Base-by-base conservation (phyloP, 2,888 invertebrate genomes). In the Autographa gamma region DNA sequence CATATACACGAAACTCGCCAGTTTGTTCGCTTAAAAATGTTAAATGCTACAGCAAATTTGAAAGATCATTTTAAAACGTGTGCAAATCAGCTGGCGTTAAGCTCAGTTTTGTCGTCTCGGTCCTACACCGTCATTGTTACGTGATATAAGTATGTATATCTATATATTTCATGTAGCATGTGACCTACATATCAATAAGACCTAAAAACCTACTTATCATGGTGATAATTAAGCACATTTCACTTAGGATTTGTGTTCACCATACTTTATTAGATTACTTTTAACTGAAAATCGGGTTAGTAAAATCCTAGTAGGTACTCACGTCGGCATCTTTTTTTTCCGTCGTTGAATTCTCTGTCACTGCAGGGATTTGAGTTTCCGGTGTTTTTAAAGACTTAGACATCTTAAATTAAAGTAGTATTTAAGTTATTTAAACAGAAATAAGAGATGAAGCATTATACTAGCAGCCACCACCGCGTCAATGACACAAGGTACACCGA, bases 301-400 rank as follows among this genome's bases (percentile, higher is more conserved):
- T 18, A 60, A 60, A 76, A 67, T 67, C 14, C 16, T 13, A 71
- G 41, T 60, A 59, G 60, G 59, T 90, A 95, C 95, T 95, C 82
- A 95, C 95, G 70, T 94, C 93, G 58, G 90, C 78, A 80, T 90
- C 89, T 83, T 89, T 91, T 41, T 89, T 85, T 82, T 95, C 95
- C 92, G 93, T 91, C 56, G 86, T 77, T 52, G 91, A 86, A 72
- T 85, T 88, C 79, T 88, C 91, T 41, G 91, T 88, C 68, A 92
- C 91, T 59, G 91, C 89, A 9, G 93, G 83, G 75, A 92, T 91
- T 61, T 89, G 88, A 66, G 85, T 75, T 54, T 89, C 88, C 52
- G 85, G 72, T 76, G 88, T 81, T 60, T 89, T 89, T 32, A 87
- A 77, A 76, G 86, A 81, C 63, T 89, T 91, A 74, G 88, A 89